Evolutionary conservation across 1,140 invertebrate genomes (phyloP), one percentile per base, ranked within the genome.

Genomic region (Melipona quadrifasciata): DNA sequence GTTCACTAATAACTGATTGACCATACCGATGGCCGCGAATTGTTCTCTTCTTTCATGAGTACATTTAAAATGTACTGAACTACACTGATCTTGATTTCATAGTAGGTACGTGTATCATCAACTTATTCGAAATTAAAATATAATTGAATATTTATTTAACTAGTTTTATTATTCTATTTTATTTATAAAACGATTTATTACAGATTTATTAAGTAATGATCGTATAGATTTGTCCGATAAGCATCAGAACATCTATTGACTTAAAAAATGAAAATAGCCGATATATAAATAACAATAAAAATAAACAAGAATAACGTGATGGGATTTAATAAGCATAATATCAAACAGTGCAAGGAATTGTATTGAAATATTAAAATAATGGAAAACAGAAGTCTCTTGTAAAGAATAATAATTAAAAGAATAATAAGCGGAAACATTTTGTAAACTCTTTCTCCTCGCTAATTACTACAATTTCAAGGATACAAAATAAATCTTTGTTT

Each of bases 21-120:
- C 65, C 57, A 86, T 39, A 75, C 79, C 84, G 72, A 75, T 85
- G 84, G 71, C 84, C 55, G 72, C 84, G 84, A 85, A 85, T 81
- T 68, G 34, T 58, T 81, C 79, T 71, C 84, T 85, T 82, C 84
- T 82, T 68, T 70, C 55, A 72, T 24, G 77, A 84, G n/a, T 71
- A 31, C 27, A 51, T 67, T 80, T 75, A 75, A 55, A 82, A 82
- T 58, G 8, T 39, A 51, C 19, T 68, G 72, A n/a, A 73, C 39
- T 61, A 82, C 71, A 55, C 71, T 67, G 84, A 73, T 85, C 79
- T 68, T 74, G 82, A 79, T 65, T 83, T 82, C 24, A 14, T n/a
- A n/a, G 11, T 68, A n/a, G n/a, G 11, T 55, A n/a, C 31, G 14
- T 31, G 65, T 4, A 79, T 19, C 8, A 39, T 39, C 10, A n/a